Percentiles rank a stretch among this genome's conserved stretches.
Conservation (phyloP, 2,797 vertebrate genomes). For the Menidia menidia region DNA sequence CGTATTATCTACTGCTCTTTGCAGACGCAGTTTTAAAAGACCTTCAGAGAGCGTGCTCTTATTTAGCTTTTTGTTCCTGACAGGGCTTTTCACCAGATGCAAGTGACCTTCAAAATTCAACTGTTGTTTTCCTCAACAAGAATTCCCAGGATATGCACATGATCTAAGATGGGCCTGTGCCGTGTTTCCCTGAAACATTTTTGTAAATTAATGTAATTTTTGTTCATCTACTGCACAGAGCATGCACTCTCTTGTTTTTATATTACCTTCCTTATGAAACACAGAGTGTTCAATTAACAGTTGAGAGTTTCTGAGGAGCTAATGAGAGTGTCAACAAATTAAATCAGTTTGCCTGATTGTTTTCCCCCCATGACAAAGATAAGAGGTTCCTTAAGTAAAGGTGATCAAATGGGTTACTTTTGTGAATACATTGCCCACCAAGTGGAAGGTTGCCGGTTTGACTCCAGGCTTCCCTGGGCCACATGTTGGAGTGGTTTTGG, state of each 20-base stretch:
- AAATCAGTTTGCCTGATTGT: background rate
- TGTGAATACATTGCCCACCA: no score
- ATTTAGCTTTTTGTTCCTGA: slow-evolving; percentile 16
- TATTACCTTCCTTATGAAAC: background rate
- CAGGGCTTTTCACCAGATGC: slow-evolving; percentile 49
- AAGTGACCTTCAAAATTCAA: slow-evolving; percentile 36
- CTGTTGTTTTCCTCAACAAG: slow-evolving; percentile 63
- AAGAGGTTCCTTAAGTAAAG: background rate
- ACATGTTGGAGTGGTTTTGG: no score
- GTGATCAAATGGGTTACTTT: background rate
- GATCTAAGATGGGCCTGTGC: slow-evolving; percentile 34
- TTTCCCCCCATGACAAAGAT: background rate
- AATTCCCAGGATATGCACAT: slow-evolving; percentile 33
- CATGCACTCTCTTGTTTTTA: background rate
- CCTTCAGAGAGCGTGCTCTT: background rate
- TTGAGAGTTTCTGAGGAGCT: background rate
- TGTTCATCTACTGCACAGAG: background rate
- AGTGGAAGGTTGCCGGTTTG: no score
- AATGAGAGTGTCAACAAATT: background rate
- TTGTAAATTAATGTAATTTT: slow-evolving; percentile 38
- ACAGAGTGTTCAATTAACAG: background rate
- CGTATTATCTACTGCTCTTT: slow-evolving; percentile 2
- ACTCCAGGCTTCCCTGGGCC: no score
- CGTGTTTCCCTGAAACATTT: background rate
- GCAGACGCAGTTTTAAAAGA: slow-evolving; percentile 1